Percentiles rank a stretch among this genome's conserved stretches.
phyloP scores from a whole-genome alignment of 1,140 invertebrate genomes.

The Macrostomum lignano region DNA sequence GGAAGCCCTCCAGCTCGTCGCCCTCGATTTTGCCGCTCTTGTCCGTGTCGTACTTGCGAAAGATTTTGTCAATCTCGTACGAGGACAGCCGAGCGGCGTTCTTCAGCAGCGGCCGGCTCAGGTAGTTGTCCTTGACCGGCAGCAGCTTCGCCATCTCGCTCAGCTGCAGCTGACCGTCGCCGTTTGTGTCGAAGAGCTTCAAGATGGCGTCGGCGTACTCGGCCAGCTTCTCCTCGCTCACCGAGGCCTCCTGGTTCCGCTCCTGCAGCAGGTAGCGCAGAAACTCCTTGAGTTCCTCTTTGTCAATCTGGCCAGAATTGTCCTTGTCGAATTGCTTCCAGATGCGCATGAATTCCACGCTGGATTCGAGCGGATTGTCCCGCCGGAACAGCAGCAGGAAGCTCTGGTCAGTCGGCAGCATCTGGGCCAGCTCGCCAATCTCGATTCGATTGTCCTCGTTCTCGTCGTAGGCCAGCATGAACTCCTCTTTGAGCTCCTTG shows the following conservation, averaged over 20 bases:
- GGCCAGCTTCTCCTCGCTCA: no score
- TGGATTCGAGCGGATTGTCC: conserved; percentile 56
- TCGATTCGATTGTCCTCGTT: conserved; percentile 8
- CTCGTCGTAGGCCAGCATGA: conserved; percentile 8
- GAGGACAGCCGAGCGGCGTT: conserved; percentile 57
- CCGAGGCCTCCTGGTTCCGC: no score
- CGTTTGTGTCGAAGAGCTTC: conserved; percentile 68
- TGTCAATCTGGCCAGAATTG: conserved; percentile 66
- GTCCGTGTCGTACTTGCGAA: conserved; percentile 56
- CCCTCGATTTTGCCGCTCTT: conserved; percentile 72
- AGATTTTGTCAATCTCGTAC: conserved; percentile 64
- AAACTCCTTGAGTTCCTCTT: conserved; percentile 56
- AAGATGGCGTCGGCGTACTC: conserved; percentile 34
- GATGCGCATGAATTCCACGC: conserved; percentile 57
- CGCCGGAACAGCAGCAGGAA: conserved; percentile 60
- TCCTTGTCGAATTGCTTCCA: conserved; percentile 72
- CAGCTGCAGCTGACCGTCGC: conserved; percentile 60
- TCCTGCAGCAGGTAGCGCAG: not conserved
- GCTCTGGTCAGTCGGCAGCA: conserved; percentile 61
- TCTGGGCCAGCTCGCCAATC: conserved; percentile 39
- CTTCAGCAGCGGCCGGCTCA: conserved; percentile 66
- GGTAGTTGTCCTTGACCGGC: conserved; percentile 67
- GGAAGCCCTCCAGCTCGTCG: conserved; percentile 59
- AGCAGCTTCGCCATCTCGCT: conserved; percentile 63
- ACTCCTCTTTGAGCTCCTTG: not conserved